Conservation (phyloP, 2,797 vertebrate genomes). For the Gambelia wislizenii region DNA sequence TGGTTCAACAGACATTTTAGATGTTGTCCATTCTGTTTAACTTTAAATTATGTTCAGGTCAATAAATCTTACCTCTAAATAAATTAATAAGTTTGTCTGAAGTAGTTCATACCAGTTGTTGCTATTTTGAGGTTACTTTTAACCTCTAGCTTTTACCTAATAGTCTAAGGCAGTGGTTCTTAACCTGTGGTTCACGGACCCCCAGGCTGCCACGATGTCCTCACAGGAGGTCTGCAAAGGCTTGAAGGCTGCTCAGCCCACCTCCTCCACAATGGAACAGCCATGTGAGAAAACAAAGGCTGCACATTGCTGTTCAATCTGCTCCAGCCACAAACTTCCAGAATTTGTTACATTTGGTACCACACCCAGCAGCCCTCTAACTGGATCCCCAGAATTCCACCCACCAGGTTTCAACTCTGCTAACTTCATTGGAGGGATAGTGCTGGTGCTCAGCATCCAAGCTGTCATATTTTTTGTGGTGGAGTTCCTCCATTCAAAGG, state of each 20-base stretch:
- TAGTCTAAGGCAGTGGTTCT: too few species aligned
- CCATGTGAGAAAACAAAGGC: too few species aligned
- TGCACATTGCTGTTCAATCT: too few species aligned
- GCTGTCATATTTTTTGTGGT: constrained; percentile 86
- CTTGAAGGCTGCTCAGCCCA: too few species aligned
- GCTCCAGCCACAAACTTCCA: too few species aligned
- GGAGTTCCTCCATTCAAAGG: constrained; percentile 92
- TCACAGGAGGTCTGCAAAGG: too few species aligned
- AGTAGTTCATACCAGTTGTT: background rate
- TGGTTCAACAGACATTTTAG: background rate
- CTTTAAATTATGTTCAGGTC: background rate
- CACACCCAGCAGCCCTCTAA: constrained; percentile 46
- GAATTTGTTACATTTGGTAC: too few species aligned
- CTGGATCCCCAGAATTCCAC: constrained; percentile 52
- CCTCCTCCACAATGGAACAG: too few species aligned
- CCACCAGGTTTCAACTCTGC: constrained; percentile 85
- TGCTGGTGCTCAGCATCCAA: constrained; percentile 90
- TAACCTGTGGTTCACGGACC: too few species aligned
- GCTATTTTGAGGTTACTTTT: background rate
- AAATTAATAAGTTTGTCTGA: background rate
- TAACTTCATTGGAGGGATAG: constrained; percentile 91
- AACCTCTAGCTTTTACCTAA: too few species aligned
- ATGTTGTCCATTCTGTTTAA: background rate
- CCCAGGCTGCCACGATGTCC: too few species aligned
- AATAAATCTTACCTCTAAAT: background rate